Evolutionary conservation across 2,113 vertebrate genomes (phyloP).

Genomic region (Penelope pileata): DNA sequence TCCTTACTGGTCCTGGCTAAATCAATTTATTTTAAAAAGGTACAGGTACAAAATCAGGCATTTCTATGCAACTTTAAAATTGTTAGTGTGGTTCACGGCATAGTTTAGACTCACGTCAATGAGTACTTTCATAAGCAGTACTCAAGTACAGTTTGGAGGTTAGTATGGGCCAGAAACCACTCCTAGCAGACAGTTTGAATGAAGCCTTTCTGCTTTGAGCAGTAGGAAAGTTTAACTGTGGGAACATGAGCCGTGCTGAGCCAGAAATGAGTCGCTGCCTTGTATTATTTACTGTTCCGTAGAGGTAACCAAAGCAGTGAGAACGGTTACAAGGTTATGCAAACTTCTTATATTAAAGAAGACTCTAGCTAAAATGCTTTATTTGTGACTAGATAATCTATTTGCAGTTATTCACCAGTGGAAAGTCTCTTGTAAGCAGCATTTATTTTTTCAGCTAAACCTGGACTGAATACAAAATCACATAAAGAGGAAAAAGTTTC

Average conservation of each 20-base stretch:
- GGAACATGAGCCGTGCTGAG: neutral
- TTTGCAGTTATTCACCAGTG: neutral
- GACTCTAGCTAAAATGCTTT: neutral
- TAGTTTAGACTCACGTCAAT: neutral
- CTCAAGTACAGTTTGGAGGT: neutral
- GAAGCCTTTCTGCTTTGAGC: neutral
- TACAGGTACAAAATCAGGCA: neutral
- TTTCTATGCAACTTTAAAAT: neutral
- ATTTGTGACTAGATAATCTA: conserved; percentile 2
- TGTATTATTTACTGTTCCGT: conserved; percentile 13
- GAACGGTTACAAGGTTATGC: conserved; percentile 7
- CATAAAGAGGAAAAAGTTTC: neutral
- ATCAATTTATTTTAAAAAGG: neutral
- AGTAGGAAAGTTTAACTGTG: neutral
- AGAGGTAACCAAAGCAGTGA: conserved; percentile 20
- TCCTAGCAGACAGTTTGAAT: neutral
- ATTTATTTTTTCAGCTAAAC: conserved; percentile 45
- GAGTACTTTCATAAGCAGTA: neutral
- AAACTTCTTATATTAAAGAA: conserved; percentile 4
- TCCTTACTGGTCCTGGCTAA: neutral
- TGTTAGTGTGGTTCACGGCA: neutral
- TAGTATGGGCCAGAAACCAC: neutral
- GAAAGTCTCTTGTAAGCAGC: neutral
- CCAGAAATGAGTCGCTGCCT: neutral
- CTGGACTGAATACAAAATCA: neutral